Conservation (phyloP, 2,888 invertebrate genomes). For the Mythimna vitellina region DNA sequence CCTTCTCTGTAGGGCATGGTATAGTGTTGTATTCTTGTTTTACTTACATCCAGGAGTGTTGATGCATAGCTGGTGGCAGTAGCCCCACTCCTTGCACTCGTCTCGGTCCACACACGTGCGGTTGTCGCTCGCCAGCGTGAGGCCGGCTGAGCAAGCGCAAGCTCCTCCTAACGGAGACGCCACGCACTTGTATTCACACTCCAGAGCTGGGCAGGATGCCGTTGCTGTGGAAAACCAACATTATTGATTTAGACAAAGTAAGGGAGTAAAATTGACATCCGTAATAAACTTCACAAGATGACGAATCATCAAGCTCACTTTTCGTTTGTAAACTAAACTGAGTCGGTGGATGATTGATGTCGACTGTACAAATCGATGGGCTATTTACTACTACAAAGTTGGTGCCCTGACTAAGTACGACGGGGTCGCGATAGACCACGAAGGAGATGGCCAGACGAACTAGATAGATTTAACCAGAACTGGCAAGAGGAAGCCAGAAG, state of each 20-base stretch:
- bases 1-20: background rate
- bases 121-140: conserved; percentile 95
- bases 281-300: background rate
- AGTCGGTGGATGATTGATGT: too few relatives aligned
- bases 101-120: conserved; percentile 97
- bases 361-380: too few relatives aligned
- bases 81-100: conserved; percentile 98
- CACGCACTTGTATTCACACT: conserved; percentile 97
- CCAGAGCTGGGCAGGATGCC: conserved; percentile 95
- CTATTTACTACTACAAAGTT: too few relatives aligned
- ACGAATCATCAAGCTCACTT: background rate
- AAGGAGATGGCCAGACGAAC: too few relatives aligned
- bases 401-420: too few relatives aligned
- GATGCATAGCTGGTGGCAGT: conserved; percentile 98
- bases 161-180: conserved; percentile 97
- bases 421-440: too few relatives aligned
- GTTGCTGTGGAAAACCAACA: conserved; percentile 90
- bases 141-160: conserved; percentile 97
- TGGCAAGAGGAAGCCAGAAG: too few relatives aligned
- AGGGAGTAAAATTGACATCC: background rate
- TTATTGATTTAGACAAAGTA: too few relatives aligned
- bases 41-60: conserved; percentile 94
- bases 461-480: too few relatives aligned
- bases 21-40: too few relatives aligned
- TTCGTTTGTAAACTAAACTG: too few relatives aligned